A percentile compares a stretch with the other conserved stretches of the same genome.
phyloP scores from a whole-genome alignment of 1,140 invertebrate genomes.

The Bombus superbus region DNA sequence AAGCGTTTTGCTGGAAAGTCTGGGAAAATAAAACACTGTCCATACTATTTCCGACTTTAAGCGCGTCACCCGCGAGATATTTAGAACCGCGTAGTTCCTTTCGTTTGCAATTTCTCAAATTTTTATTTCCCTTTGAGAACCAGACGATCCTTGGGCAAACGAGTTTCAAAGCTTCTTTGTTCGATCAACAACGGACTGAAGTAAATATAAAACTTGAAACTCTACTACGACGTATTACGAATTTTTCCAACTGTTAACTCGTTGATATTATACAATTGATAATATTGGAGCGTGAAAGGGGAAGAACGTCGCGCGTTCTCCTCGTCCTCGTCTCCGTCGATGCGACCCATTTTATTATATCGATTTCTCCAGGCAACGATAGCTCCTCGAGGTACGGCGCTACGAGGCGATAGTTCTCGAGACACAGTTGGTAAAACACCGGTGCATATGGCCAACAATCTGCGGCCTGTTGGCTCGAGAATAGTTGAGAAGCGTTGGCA shows the following conservation, averaged over 20 bases:
- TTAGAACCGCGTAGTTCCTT: background rate
- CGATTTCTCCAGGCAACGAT: background rate
- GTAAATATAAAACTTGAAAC: too few relatives aligned
- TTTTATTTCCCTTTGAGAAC: too few relatives aligned
- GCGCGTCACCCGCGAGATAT: too few relatives aligned
- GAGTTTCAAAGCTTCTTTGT: too few relatives aligned
- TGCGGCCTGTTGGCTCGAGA: background rate
- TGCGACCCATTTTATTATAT: background rate
- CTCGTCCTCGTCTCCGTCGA: background rate
- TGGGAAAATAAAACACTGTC: background rate
- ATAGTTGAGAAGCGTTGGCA: slow-evolving; percentile 10
- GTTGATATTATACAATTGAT: background rate
- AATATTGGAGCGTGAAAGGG: background rate
- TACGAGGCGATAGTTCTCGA: background rate
- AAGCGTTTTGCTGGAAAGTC: slow-evolving; percentile 4
- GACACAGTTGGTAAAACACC: background rate
- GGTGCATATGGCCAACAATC: background rate
- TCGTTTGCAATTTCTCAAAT: background rate
- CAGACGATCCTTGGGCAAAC: too few relatives aligned
- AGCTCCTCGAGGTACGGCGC: too few relatives aligned
- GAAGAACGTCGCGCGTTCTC: fast-evolving
- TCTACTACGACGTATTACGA: background rate
- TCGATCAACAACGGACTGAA: too few relatives aligned
- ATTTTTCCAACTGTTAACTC: fast-evolving
- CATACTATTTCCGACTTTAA: too few relatives aligned